These are phyloP conservation scores for Pyrocoelia pectoralis DNA, from an alignment of 2,888 invertebrate genomes.

Conservation along the genomic window DNA sequence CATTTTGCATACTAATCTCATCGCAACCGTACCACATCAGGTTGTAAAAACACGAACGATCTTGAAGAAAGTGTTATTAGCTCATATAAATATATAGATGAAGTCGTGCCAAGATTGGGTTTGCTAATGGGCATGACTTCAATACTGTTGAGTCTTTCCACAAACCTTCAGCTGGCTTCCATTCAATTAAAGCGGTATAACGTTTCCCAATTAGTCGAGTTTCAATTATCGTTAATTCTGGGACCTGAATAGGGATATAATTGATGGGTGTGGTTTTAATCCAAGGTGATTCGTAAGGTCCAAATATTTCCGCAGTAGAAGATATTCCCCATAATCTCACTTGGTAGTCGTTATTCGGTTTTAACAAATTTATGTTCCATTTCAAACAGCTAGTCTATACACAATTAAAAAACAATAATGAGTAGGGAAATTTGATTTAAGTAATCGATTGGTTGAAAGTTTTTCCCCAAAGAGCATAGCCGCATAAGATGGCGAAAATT, in stretches of 20 bases:
- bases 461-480: too few species aligned
- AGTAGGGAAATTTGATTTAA: too few species aligned
- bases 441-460: too few species aligned
- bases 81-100: too few species aligned
- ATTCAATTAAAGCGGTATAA: conserved; percentile 58
- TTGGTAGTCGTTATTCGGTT: conserved; percentile 46
- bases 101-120: too few species aligned
- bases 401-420: too few species aligned
- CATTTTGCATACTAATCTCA: conserved; percentile 20
- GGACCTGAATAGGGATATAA: conserved; percentile 57
- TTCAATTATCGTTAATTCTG: conserved; percentile 51
- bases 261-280: conserved; percentile 52
- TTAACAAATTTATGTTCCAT: conserved; percentile 34
- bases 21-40: conserved; percentile 44
- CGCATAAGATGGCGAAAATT: too few species aligned
- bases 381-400: neutral
- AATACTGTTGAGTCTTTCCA: neutral
- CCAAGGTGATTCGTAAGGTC: conserved; percentile 28
- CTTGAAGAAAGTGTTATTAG: conserved; percentile 23
- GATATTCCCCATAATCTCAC: conserved; percentile 48
- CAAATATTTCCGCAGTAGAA: conserved; percentile 35
- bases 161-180: conserved; percentile 61
- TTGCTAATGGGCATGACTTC: too few species aligned
- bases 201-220: conserved; percentile 47
- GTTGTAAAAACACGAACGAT: conserved; percentile 52